A percentile compares a stretch with the other conserved stretches of the same genome.
Conservation (phyloP, 2,797 vertebrate genomes). For the Rhynchonycteris naso region DNA sequence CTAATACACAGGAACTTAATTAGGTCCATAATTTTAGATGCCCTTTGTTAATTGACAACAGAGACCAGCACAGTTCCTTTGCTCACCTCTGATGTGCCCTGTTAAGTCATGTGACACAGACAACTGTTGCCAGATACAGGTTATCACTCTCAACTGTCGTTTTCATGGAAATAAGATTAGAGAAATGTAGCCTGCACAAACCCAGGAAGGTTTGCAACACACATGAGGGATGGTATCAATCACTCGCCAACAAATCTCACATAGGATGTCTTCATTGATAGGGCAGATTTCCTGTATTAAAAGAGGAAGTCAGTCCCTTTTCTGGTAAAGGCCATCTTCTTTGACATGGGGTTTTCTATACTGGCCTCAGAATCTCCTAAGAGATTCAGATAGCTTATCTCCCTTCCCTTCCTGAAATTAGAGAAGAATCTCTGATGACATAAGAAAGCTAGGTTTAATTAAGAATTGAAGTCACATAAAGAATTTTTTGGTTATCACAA, state of each 20-base stretch:
- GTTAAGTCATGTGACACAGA: background rate
- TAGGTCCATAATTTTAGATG: constrained; percentile 63
- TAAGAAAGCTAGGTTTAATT: background rate
- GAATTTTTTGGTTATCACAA: constrained; percentile 7
- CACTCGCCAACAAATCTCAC: background rate
- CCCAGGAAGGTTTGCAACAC: background rate
- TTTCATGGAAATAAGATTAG: constrained; percentile 57
- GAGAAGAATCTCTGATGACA: background rate
- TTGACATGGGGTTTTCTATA: background rate
- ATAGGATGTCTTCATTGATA: background rate
- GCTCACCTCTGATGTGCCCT: background rate
- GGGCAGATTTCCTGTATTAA: background rate
- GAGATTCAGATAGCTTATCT: constrained; percentile 24
- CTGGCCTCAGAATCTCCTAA: background rate
- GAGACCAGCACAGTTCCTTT: constrained; percentile 36
- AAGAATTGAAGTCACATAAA: background rate
- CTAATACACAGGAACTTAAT: constrained; percentile 77
- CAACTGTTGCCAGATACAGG: background rate
- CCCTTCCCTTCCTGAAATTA: background rate
- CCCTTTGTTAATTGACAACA: constrained; percentile 56
- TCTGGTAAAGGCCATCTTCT: constrained; percentile 26
- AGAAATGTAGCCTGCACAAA: background rate
- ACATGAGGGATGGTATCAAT: background rate
- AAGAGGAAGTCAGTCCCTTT: background rate
- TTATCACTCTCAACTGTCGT: constrained; percentile 34